phyloP scores from a whole-genome alignment of 2,888 invertebrate genomes.

The Pyrrhosoma nymphula region DNA sequence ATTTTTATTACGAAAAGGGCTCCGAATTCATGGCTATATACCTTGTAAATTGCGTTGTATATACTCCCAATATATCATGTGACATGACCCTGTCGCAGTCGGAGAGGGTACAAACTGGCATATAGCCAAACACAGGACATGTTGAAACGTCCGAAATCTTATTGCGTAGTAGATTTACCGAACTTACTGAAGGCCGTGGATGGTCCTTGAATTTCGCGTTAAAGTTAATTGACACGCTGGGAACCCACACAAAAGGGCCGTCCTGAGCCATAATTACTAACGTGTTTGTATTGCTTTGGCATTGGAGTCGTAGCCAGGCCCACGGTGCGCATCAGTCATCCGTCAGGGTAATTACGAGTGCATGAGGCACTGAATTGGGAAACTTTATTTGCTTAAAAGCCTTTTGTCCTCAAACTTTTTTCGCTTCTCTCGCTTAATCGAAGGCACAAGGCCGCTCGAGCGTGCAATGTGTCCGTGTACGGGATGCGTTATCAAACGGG shows the following conservation, averaged over 20 bases:
- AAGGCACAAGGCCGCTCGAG: not conserved
- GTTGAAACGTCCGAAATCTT: conserved; percentile 2
- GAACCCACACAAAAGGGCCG: not conserved
- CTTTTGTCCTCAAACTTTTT: not conserved
- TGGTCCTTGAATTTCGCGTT: not conserved
- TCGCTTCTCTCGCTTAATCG: not conserved
- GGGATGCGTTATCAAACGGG: not conserved
- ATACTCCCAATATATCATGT: not conserved
- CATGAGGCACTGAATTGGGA: not conserved
- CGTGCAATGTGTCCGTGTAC: not conserved
- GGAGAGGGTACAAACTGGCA: not conserved
- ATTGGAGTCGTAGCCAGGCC: not conserved
- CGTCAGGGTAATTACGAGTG: conserved; percentile 11
- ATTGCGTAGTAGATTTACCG: not conserved
- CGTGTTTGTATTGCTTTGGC: conserved; percentile 24
- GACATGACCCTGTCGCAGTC: not conserved
- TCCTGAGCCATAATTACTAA: not conserved
- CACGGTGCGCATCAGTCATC: not conserved
- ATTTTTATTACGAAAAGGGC: not conserved
- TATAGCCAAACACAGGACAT: not conserved
- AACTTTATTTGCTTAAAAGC: conserved; percentile 22
- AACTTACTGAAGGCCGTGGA: not conserved
- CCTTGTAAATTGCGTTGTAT: not conserved
- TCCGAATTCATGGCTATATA: not conserved
- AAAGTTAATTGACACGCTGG: not conserved